phyloP scores from a whole-genome alignment of 2,888 invertebrate species.

The Hanleya hanleyi region DNA sequence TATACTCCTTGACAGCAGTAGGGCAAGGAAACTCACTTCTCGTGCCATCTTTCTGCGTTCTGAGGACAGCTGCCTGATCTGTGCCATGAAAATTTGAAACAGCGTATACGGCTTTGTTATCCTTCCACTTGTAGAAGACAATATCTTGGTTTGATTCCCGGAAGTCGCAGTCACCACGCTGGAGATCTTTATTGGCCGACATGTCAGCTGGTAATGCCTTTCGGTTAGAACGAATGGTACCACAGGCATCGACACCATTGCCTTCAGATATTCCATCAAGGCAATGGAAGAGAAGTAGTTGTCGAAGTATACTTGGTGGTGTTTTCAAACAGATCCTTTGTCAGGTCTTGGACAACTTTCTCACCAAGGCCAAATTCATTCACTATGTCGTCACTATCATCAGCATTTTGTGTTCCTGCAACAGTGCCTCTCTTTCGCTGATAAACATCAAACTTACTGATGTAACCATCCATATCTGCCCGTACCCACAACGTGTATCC shows the following conservation, averaged over 20 bases:
- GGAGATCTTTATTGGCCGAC: not conserved
- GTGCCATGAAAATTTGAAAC: not conserved
- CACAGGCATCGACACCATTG: not conserved
- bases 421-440: not conserved
- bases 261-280: not conserved
- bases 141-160: not conserved
- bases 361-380: not conserved
- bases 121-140: not conserved
- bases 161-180: not conserved
- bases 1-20: not conserved
- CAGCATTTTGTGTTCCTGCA: not conserved
- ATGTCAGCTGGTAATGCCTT: conserved; percentile 6
- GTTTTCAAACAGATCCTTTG: not conserved
- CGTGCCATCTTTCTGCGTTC: not conserved
- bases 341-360: not conserved
- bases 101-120: not conserved
- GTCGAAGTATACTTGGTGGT: conserved; percentile 10
- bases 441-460: conserved; percentile 13
- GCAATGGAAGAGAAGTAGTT: not conserved
- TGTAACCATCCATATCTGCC: conserved; percentile 6
- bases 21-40: not conserved
- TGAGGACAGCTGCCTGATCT: not conserved
- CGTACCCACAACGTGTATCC: conserved; percentile 19
- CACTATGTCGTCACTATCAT: not conserved
- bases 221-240: conserved; percentile 3